phyloP scores from a whole-genome alignment of 1,140 invertebrate genomes.

The Agraylea sexmaculata region DNA sequence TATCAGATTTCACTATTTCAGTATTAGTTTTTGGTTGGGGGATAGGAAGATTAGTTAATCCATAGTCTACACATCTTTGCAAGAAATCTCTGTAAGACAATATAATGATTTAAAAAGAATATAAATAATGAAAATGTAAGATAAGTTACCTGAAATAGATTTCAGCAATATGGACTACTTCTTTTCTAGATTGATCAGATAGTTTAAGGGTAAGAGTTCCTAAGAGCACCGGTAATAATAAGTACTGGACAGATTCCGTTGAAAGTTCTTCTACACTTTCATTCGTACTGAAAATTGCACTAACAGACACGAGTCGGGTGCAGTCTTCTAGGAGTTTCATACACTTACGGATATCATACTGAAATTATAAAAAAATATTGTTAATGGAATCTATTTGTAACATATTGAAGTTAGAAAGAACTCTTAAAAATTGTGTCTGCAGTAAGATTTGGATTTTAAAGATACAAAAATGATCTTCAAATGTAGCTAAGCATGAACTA shows the following conservation, averaged over 20 bases:
- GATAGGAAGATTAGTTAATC: conserved; percentile 50
- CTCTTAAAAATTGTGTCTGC: too few species aligned
- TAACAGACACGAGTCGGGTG: conserved; percentile 63
- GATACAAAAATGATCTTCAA: background rate
- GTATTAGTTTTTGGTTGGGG: conserved; percentile 26
- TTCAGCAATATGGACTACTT: conserved; percentile 60
- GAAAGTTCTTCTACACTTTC: conserved; percentile 79
- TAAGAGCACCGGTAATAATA: conserved; percentile 72
- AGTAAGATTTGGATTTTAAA: conserved; percentile 3
- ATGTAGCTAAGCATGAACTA: background rate
- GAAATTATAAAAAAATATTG: conserved; percentile 21
- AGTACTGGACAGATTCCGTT: conserved; percentile 73
- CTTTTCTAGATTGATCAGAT: conserved; percentile 46
- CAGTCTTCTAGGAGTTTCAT: conserved; percentile 66
- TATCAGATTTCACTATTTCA: conserved; percentile 12
- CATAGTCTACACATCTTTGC: conserved; percentile 66
- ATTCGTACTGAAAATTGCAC: conserved; percentile 77
- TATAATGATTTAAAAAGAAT: background rate
- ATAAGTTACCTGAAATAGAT: conserved; percentile 58
- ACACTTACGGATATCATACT: conserved; percentile 54
- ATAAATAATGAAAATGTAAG: conserved; percentile 22
- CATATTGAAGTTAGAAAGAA: too few species aligned
- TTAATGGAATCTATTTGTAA: too few species aligned
- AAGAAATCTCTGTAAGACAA: conserved; percentile 56
- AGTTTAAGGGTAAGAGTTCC: conserved; percentile 62